A percentile compares a stretch with the other conserved stretches of the same genome.
These are phyloP conservation scores for Cryptocephalus primarius DNA, from an alignment of 2,888 invertebrate species.

Conservation along the genomic window DNA sequence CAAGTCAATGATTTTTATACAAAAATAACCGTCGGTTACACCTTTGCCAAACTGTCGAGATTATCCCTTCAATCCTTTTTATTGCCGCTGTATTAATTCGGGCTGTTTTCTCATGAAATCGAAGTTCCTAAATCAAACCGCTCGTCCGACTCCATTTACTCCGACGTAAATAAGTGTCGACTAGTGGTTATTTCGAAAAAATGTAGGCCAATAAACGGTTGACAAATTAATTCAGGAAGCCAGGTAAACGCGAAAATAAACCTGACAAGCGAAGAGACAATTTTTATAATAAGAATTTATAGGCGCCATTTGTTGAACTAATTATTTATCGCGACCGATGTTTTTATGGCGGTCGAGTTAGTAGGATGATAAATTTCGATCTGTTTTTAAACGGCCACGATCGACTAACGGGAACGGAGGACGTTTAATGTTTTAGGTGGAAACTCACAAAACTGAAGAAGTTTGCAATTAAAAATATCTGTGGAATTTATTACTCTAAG, in stretches of 20 bases:
- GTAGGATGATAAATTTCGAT: no score
- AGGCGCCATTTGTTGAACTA: constrained; percentile 4
- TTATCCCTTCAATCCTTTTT: not conserved
- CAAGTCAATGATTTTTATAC: not conserved
- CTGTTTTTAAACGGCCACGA: no score
- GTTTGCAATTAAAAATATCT: no score
- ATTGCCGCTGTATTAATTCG: no score
- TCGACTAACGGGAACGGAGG: no score
- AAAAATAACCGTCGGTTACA: not conserved
- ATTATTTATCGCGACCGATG: constrained; percentile 3
- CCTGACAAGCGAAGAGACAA: not conserved
- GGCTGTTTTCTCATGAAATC: no score
- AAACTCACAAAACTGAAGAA: no score
- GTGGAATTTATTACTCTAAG: no score
- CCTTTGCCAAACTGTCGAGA: not conserved
- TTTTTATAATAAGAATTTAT: constrained; percentile 5
- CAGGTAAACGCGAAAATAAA: constrained; percentile 5
- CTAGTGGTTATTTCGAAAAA: not conserved
- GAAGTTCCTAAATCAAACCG: no score
- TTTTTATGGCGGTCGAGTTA: constrained; percentile 1
- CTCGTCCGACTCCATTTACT: no score
- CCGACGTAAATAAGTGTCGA: no score
- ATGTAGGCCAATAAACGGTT: not conserved
- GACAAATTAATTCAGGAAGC: not conserved
- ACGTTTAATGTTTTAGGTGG: no score